Base-by-base conservation (phyloP, 2,888 invertebrate species). In the Agonum fuliginosum region DNA sequence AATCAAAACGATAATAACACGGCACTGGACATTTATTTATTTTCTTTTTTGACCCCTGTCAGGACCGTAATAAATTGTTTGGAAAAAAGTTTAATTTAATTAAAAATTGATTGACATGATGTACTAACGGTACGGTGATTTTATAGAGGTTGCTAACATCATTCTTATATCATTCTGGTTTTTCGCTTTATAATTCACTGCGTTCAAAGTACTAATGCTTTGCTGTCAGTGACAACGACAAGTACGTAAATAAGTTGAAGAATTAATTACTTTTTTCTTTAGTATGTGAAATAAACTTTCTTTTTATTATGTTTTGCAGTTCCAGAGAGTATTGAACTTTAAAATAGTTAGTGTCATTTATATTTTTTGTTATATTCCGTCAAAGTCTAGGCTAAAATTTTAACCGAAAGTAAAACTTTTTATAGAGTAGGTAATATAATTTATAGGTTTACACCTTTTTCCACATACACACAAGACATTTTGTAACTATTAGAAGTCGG, bases 21-120 rank as follows among this genome's bases (percentile, higher is more conserved):
- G 54, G 41, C 43, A 37, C 58, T 73, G 41, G 58, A 73, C 73
- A 58, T 73, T 73, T 62, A 43, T 73, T 73, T 58, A 58, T 73
- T 73, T 70, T 24, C 8, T 70, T 54, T 37, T 67, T 67, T 41
- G n/a, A 30, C 24, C 22, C 8, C 19, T 46, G 24, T 30, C 74
- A 65, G 65, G 46, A 20, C 27, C 48, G 74, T 74, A 74, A 67
- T 67, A 62, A 62, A 62, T 62, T 62, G 58, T 17, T 30, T 27
- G 3, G 58, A 30, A 62, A 62, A 62, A 62, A 62, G 27, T 62
- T 58, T 27, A 62, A 62, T 62, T 62, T 62, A 62, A 62, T 62
- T 62, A 30, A 62, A 62, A 62, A 62, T 30, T 62, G 58, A 62
- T 30, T 62, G 58, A 30, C 58, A 30, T 62, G 58, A 62, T 62